Evolutionary conservation across 2,113 vertebrate species (phyloP), one percentile per base, ranked within the genome.

Genomic region (Antechinus stuartii): DNA sequence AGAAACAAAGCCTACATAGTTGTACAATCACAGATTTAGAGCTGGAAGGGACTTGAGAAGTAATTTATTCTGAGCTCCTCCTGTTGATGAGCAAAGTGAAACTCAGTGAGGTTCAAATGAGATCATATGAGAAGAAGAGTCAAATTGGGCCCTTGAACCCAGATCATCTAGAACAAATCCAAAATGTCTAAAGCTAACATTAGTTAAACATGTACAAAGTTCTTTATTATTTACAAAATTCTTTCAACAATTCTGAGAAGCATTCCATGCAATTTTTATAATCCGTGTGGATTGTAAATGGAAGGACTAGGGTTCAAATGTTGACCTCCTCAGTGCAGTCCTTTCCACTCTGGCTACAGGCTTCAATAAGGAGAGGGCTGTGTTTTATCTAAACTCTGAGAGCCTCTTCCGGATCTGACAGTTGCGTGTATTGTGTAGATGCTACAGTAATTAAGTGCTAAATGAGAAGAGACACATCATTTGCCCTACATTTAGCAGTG

Each of bases 361-460:
- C 52, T 92, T 76, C 27, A 53, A 23, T 84, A 84, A 84, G 7
- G 76, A 50, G 3, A 22, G 91, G 8, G 14, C 35, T 10, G 35
- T 8, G 27, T 90, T n/a, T 95, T 8, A 53, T 55, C 30, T 57
- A 26, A 52, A 22, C 2, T 1, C 53, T 57, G 26, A 57, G 49
- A 57, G 46, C 54, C 94, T 25, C 91, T 26, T 8, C 46, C 55
- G 93, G 22, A 90, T 94, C 90, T 46, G 46, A 91, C 90, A 46
- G 47, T 94, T 93, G 94, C 55, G 94, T 91, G 57, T 84, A 42
- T 42, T 22, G 16, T 84, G 68, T 42, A 35, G 68, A 84, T 84
- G 91, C 53, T 95, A 52, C 49, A 23, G 52, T 47, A 92, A 95
- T 97, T 95, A 57, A 91, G 93, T 76, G 92, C 84, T 92, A 90